phyloP scores from a whole-genome alignment of 2,797 vertebrate species.

The Labeo calbasu region DNA sequence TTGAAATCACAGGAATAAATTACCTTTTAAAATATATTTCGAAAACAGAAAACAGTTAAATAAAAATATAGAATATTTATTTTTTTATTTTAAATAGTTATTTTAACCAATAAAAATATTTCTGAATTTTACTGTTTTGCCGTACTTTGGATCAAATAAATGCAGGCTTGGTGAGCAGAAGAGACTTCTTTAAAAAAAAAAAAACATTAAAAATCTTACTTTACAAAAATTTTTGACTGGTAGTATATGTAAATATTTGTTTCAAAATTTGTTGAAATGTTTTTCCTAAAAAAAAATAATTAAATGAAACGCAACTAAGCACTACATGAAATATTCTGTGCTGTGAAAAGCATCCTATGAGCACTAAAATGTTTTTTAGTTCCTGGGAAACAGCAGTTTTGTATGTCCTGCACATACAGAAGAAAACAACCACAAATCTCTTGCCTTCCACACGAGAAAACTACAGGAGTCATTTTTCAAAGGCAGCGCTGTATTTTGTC shows the following conservation, averaged over 20 bases:
- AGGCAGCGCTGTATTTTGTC: conserved; percentile 10
- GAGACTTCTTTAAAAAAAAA: too few species aligned
- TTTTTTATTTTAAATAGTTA: too few species aligned
- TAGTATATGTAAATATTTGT: neutral
- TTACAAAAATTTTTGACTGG: too few species aligned
- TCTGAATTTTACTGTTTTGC: too few species aligned
- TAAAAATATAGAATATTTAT: too few species aligned
- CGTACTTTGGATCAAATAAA: too few species aligned
- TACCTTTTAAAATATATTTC: too few species aligned
- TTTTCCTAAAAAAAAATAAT: neutral
- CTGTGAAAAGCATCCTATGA: neutral
- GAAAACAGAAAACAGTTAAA: too few species aligned
- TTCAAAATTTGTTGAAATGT: neutral
- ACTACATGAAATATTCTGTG: neutral
- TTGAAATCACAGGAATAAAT: too few species aligned
- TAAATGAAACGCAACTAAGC: neutral
- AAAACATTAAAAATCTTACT: too few species aligned
- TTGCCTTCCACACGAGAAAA: neutral
- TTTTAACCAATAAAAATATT: too few species aligned
- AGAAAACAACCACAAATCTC: neutral
- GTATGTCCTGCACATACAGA: neutral
- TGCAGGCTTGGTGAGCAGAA: too few species aligned
- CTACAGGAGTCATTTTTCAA: conserved; percentile 26
- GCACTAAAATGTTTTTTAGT: neutral
- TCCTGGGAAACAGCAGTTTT: neutral